These are phyloP conservation scores for Gerris lacustris DNA, from an alignment of 2,888 invertebrate species.

Conservation along the genomic window DNA sequence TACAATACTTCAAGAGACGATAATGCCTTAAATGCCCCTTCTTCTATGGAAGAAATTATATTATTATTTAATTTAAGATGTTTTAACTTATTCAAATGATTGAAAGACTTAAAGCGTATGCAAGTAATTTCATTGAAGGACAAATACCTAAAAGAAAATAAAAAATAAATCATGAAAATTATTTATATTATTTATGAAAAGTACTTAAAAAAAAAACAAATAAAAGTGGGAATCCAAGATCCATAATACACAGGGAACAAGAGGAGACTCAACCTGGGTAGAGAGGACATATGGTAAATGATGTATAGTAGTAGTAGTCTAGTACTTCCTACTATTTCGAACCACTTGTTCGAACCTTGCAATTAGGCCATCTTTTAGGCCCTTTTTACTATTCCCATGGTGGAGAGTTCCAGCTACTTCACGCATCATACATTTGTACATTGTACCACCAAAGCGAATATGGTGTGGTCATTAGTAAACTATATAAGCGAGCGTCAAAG, in stretches of 20 bases:
- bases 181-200: background rate
- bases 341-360: too few species aligned
- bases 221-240: background rate
- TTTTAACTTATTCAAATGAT: constrained; percentile 56
- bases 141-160: constrained; percentile 47
- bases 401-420: too few species aligned
- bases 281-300: background rate
- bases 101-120: constrained; percentile 57
- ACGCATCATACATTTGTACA: too few species aligned
- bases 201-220: background rate
- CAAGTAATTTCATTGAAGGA: constrained; percentile 60
- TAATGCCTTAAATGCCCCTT: constrained; percentile 61
- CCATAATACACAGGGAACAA: too few species aligned
- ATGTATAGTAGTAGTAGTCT: too few species aligned
- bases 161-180: constrained; percentile 1
- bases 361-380: too few species aligned
- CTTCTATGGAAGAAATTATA: constrained; percentile 57
- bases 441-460: too few species aligned
- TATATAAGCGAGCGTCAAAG: too few species aligned
- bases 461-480: too few species aligned
- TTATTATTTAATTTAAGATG: constrained; percentile 59
- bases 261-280: too few species aligned
- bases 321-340: too few species aligned
- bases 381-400: too few species aligned
- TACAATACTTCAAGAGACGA: constrained; percentile 42